Evolutionary conservation across 2,888 invertebrate genomes (phyloP), one percentile per base, ranked within the genome.

Genomic region (Sisyra nigra): DNA sequence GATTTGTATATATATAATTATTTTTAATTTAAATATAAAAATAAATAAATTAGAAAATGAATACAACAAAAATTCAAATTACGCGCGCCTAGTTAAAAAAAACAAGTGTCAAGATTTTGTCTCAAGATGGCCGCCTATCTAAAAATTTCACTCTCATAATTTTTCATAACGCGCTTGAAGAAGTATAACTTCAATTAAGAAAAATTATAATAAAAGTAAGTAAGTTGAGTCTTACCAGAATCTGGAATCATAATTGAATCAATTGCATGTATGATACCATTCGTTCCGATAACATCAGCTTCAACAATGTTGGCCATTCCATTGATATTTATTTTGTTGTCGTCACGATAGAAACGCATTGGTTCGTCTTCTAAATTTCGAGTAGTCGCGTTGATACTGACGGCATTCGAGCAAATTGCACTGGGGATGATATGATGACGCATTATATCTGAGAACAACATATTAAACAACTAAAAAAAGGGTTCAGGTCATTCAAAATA

Each of bases 191-290:
- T n/a, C n/a, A n/a, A n/a, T n/a, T n/a, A n/a, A n/a, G n/a, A n/a
- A n/a, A n/a, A n/a, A n/a, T n/a, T n/a, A 40, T 9, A n/a, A 9
- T 40, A 41, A 30, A 3, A n/a, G 10, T 40, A 9, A 24, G 14
- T 13, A 2, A n/a, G 4, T 48, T 34, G 10, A 24, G 3, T 40
- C 50, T 47, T 53, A 68, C 69, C 70, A 15, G 72, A 69, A 47
- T 76, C 71, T 1, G 80, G 79, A 42, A 78, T 67, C 36, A 81
- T 55, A 18, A 81, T 68, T 3, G 69, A 67, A 52, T 81, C 78
- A 48, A 82, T 69, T 19, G 76, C 63, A 56, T 82, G 79, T 19
- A 83, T 55, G 2, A 82, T 78, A n/a, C 82, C 83, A 58, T 83
- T 80, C 2, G 73, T 76, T 9, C 71, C 79, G 60, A 82, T 69